Evolutionary conservation across 2,113 vertebrate genomes (phyloP).

Genomic region (Sinocyclocheilus anophthalmus): DNA sequence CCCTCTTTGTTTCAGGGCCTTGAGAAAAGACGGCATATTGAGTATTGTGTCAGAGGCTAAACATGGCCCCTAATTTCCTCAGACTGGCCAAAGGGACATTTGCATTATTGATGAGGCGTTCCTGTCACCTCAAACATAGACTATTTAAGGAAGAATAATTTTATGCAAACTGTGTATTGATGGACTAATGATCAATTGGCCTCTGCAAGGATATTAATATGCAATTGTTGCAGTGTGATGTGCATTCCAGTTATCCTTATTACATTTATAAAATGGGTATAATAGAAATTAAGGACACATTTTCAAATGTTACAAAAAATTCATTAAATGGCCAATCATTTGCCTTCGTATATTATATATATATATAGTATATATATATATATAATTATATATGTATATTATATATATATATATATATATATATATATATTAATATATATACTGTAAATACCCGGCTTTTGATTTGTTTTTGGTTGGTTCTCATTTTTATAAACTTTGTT

Average conservation of each 20-base stretch:
- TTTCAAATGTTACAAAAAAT: neutral
- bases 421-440: too few species aligned
- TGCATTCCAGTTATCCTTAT: slow-evolving; percentile 88
- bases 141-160: slow-evolving; percentile 94
- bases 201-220: slow-evolving; percentile 90
- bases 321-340: too few species aligned
- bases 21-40: slow-evolving; percentile 65
- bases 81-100: slow-evolving; percentile 88
- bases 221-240: slow-evolving; percentile 87
- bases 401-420: too few species aligned
- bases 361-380: too few species aligned
- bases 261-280: slow-evolving; percentile 53
- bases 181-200: slow-evolving; percentile 95
- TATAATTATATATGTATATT: too few species aligned
- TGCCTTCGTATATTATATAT: too few species aligned
- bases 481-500: too few species aligned
- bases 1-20: slow-evolving; percentile 60
- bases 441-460: too few species aligned
- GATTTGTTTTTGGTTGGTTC: too few species aligned
- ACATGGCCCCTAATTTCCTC: slow-evolving; percentile 86
- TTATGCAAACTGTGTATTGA: slow-evolving; percentile 99
- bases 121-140: slow-evolving; percentile 92
- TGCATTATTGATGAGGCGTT: slow-evolving; percentile 97
- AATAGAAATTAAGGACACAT: neutral
- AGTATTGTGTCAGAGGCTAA: slow-evolving; percentile 74